These are phyloP conservation scores for Drosophila paramelanica DNA, from an alignment of 2,888 invertebrate species.

Conservation along the genomic window DNA sequence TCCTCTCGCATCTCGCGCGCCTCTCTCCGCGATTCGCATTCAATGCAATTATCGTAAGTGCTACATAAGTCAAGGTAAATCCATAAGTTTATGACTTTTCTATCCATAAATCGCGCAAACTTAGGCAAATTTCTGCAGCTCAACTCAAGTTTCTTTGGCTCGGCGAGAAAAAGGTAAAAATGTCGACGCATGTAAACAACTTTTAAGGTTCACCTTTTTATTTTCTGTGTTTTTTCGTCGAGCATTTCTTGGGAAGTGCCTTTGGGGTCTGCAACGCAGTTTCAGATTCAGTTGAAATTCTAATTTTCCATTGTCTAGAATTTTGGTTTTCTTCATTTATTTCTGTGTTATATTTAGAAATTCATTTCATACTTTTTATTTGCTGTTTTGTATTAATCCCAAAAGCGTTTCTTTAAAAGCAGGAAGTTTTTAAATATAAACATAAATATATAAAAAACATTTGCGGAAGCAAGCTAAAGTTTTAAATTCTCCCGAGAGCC, in stretches of 20 bases:
- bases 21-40: slow-evolving; percentile 44
- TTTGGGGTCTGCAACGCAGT: neutral
- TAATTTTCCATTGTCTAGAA: slow-evolving; percentile 12
- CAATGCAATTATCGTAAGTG: slow-evolving; percentile 80
- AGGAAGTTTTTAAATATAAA: neutral
- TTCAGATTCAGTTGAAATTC: slow-evolving; percentile 5
- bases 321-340: neutral
- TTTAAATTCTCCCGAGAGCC: slow-evolving; percentile 6
- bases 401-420: neutral
- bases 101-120: slow-evolving; percentile 71
- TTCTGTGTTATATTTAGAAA: neutral
- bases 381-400: neutral
- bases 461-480: slow-evolving; percentile 1
- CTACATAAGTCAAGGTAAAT: slow-evolving; percentile 75
- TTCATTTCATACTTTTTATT: neutral
- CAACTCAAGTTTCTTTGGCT: slow-evolving; percentile 56
- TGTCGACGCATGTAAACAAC: slow-evolving; percentile 56
- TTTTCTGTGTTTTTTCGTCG: neutral
- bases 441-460: neutral
- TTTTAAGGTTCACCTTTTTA: slow-evolving; percentile 23
- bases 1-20: neutral
- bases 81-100: slow-evolving; percentile 78
- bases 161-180: slow-evolving; percentile 56
- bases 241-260: neutral
- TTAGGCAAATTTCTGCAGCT: slow-evolving; percentile 57